Conservation (phyloP, 2,888 invertebrate genomes). For the Parochlus steinenii region DNA sequence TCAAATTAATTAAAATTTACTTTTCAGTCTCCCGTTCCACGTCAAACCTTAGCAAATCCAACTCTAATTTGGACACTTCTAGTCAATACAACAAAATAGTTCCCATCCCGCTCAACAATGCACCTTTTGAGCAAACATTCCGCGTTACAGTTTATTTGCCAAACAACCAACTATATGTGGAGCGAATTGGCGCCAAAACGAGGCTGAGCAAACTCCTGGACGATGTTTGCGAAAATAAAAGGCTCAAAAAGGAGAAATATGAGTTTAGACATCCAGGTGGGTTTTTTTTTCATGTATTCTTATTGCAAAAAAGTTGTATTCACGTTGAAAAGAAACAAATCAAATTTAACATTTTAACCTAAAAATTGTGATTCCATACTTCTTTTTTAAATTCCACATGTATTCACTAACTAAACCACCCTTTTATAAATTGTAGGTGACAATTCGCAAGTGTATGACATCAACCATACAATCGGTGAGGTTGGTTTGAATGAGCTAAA, state of each 20-base stretch:
- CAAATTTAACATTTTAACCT: no score
- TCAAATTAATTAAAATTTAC: not conserved
- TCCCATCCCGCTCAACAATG: conserved; percentile 24
- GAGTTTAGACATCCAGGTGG: conserved; percentile 62
- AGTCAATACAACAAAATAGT: conserved; percentile 29
- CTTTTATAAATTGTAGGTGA: conserved; percentile 21
- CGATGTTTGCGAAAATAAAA: conserved; percentile 59
- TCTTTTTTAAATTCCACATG: no score
- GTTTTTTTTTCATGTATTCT: no score
- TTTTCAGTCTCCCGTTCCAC: conserved; percentile 15
- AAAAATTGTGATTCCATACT: no score
- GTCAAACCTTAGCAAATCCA: conserved; percentile 18
- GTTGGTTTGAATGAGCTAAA: conserved; percentile 30
- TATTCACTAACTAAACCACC: no score
- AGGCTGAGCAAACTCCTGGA: conserved; percentile 49
- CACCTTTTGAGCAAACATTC: conserved; percentile 31
- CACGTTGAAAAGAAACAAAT: no score
- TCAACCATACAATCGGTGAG: conserved; percentile 28
- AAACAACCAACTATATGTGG: conserved; percentile 61
- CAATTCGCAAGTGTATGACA: conserved; percentile 29
- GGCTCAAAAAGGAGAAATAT: conserved; percentile 53
- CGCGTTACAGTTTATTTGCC: conserved; percentile 51
- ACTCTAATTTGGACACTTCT: conserved; percentile 26
- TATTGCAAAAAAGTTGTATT: no score
- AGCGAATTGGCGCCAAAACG: conserved; percentile 52